Conservation (phyloP, 2,113 vertebrate genomes). For the Anolis sagrei region DNA sequence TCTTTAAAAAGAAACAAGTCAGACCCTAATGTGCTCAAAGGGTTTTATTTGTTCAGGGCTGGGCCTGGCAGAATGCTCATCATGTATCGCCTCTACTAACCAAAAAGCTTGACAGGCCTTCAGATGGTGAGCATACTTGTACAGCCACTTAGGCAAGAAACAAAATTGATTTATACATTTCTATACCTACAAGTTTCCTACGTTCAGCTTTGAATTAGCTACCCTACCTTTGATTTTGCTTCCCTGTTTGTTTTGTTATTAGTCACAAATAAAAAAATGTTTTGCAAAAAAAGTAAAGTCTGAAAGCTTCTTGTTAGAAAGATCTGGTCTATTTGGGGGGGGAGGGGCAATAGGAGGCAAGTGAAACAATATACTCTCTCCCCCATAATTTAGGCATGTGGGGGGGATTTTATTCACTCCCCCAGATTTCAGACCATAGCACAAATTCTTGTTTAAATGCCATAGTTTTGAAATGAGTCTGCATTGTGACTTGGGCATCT, state of each 20-base stretch:
- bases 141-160: neutral
- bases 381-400: neutral
- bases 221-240: neutral
- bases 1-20: slow-evolving; percentile 52
- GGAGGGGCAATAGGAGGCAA: neutral
- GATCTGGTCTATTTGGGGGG: neutral
- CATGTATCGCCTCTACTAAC: slow-evolving; percentile 18
- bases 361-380: neutral
- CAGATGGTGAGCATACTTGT: neutral
- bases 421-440: neutral
- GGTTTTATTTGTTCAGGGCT: slow-evolving; percentile 56
- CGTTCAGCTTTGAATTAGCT: neutral
- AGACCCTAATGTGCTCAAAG: slow-evolving; percentile 52
- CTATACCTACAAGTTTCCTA: neutral
- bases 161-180: neutral
- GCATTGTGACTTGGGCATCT: neutral
- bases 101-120: neutral
- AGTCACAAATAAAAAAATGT: neutral
- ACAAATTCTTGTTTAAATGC: neutral
- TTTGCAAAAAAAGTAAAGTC: neutral
- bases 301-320: neutral
- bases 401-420: neutral
- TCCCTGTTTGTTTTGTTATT: neutral
- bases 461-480: neutral
- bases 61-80: slow-evolving; percentile 27